A percentile compares a stretch with the other conserved stretches of the same genome.
Conservation (phyloP, 2,888 invertebrate species). For the Nezara viridula region DNA sequence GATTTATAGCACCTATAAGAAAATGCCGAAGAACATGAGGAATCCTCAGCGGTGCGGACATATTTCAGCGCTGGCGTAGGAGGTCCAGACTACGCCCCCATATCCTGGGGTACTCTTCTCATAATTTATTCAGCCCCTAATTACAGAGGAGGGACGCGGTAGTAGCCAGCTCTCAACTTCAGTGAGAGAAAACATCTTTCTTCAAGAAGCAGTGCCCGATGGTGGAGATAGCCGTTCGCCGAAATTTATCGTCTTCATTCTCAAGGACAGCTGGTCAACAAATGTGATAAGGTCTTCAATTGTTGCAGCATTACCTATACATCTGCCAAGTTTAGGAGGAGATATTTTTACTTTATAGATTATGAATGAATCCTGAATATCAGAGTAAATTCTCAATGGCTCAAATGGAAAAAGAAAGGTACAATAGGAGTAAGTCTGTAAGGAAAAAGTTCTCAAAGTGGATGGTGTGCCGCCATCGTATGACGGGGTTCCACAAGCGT, state of each 20-base stretch:
- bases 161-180: background rate
- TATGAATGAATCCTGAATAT: too few relatives aligned
- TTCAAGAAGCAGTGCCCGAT: slow-evolving; percentile 15
- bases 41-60: background rate
- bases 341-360: too few relatives aligned
- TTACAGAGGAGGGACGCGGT: slow-evolving; percentile 12
- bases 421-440: too few relatives aligned
- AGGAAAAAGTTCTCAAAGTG: too few relatives aligned
- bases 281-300: background rate
- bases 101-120: background rate
- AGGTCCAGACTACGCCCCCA: slow-evolving; percentile 11
- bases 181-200: slow-evolving; percentile 34
- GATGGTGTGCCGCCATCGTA: too few relatives aligned
- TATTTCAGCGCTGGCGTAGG: slow-evolving; percentile 12
- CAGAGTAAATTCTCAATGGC: too few relatives aligned
- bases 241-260: background rate
- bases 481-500: too few relatives aligned
- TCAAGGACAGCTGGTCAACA: background rate
- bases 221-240: background rate
- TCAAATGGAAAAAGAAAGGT: too few relatives aligned
- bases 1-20: slow-evolving; percentile 2
- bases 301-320: background rate
- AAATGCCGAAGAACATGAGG: slow-evolving; percentile 9
- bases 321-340: too few relatives aligned
- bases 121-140: slow-evolving; percentile 43